phyloP scores from a whole-genome alignment of 2,888 invertebrate species.

The Biston stratarius region DNA sequence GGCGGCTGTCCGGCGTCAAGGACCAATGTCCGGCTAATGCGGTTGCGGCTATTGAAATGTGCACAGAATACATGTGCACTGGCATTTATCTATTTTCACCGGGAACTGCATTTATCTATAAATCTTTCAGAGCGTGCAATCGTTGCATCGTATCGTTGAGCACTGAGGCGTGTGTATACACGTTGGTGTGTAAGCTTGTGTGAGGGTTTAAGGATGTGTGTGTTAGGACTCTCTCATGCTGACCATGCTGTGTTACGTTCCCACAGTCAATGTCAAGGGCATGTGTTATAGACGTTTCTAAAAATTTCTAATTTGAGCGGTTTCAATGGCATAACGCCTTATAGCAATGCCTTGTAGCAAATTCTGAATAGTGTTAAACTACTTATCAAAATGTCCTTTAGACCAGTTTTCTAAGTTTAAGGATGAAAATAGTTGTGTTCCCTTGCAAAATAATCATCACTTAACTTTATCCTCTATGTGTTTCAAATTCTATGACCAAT shows the following conservation, averaged over 20 bases:
- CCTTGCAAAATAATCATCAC: no score
- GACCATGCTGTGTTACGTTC: conserved; percentile 57
- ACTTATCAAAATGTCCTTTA: no score
- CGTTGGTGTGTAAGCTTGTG: conserved; percentile 37
- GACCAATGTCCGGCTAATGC: conserved; percentile 74
- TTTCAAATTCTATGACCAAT: no score
- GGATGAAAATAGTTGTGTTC: no score
- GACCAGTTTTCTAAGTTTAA: no score
- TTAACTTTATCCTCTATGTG: no score
- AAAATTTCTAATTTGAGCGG: conserved; percentile 38
- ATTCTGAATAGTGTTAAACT: no score
- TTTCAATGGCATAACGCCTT: no score
- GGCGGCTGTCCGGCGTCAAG: conserved; percentile 60
- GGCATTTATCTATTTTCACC: conserved; percentile 87
- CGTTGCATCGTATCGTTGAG: conserved; percentile 82
- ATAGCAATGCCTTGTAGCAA: no score
- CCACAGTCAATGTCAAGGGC: conserved; percentile 66
- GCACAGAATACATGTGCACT: conserved; percentile 80
- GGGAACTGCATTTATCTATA: conserved; percentile 86
- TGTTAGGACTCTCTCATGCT: conserved; percentile 56
- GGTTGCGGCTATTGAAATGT: conserved; percentile 83
- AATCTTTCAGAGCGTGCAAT: conserved; percentile 87
- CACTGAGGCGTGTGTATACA: conserved; percentile 78
- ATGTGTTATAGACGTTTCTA: conserved; percentile 43
- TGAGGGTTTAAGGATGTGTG: conserved; percentile 49